Base-by-base conservation (phyloP, 2,888 invertebrate species). In the Microplitis manilae region DNA sequence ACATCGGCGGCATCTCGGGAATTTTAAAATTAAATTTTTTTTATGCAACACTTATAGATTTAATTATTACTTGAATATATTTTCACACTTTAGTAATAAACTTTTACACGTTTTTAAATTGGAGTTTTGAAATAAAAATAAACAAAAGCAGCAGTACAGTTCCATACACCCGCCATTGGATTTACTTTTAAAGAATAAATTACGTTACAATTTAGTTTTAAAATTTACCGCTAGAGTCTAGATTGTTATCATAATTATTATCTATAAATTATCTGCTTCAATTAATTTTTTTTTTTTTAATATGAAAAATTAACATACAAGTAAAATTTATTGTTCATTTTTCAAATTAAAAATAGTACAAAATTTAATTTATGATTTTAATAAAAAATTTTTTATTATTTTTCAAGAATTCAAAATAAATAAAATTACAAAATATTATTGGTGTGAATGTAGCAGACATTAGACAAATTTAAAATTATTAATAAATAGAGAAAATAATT, bases 1-100 rank as follows among this genome's bases (percentile, higher is more conserved):
- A 87, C 77, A 87, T 77, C 77, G 85, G 87, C 68, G 90, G 88
- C 90, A 90, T 90, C 78, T 83, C 78, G 68, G 39, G 38, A 59
- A 40, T 76, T 72, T 69, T 30, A 30, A 75, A 50, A 50, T 50
- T 13, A 13, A 50, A 50, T 13, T 50, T 8, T 13, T 50, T 50
- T 13, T 13, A 20, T 50, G 13, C 0, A 50, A 50, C 50, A 50
- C 50, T 13, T 13, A 50, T 8, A 50, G 9, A 50, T 50, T 50
- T 50, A 50, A 13, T 50, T 50, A 13, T 1, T 8, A 13, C 13
- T 50, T 1, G 1, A 50, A 50, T 13, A 30, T 30, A 30, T 50
- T 50, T 5, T 5, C 8, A 50, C 50, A 50, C 13, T 50, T 50
- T 13, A 50, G 13, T 50, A 9, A 50, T 2, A 13, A 50, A 50